Evolutionary conservation across 2,797 vertebrate genomes (phyloP), one percentile per base, ranked within the genome.

Genomic region (Pterois miles): DNA sequence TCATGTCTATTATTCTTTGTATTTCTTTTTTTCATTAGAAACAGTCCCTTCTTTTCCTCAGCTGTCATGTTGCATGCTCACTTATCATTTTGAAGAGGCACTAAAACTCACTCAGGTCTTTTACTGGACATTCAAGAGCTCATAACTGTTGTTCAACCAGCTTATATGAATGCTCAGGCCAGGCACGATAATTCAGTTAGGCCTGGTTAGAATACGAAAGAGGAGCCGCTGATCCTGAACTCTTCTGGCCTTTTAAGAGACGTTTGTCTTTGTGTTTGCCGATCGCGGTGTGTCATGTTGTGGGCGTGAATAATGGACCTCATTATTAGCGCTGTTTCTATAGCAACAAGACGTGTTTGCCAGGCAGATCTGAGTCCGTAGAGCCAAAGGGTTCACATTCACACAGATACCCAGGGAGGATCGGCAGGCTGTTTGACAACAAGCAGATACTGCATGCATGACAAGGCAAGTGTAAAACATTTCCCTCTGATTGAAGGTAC

Each of bases 291-390:
- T 68, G 80, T 84, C 59, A 20, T 77, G 78, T 90, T 81, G 84
- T 84, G 68, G 71, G 52, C 71, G 78, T 84, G 84, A 90, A 91
- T 89, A 90, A 89, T 80, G 78, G 74, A 78, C 65, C 76, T 86
- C 82, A 85, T 92, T 91, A 92, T 87, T 81, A 80, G 75, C 50
- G 43, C 83, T 40, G 94, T 95, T 93, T 80, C 93, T 87, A 93
- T 94, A 74, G 93, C 88, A 93, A 94, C 93, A 80, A 29, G 40
- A 79, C 10, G 8, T 81, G 76, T 90, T 90, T 87, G 65, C 65
- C 73, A 71, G 83, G 75, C 77, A 70, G 67, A 83, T 89, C 70
- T 29, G 80, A 81, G 71, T 80, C 68, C 10, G 43, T 34, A 3
- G 46, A 80, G 83, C 68, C 43, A 36, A 43, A 70, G 65, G 52